These are phyloP conservation scores for Stercorarius parasiticus DNA, from an alignment of 2,113 vertebrate genomes.

Conservation along the genomic window DNA sequence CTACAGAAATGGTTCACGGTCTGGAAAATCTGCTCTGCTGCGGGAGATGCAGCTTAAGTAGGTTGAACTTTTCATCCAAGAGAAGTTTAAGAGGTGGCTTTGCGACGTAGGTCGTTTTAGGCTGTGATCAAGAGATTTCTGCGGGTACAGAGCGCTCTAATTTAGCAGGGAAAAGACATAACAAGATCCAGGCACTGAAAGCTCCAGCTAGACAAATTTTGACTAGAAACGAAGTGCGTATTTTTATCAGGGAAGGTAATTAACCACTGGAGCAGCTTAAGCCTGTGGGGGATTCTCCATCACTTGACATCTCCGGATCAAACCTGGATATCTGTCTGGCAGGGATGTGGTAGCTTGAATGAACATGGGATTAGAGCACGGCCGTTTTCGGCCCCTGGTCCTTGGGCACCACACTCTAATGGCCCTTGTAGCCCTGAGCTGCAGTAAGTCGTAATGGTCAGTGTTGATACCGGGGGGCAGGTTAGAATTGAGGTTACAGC, in stretches of 20 bases:
- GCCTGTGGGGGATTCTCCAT: conserved; percentile 22
- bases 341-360: background rate
- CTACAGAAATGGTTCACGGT: background rate
- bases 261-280: background rate
- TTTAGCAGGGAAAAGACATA: background rate
- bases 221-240: background rate
- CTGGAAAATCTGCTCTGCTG: background rate
- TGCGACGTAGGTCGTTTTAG: background rate
- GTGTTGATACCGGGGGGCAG: background rate
- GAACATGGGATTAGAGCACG: rapidly evolving
- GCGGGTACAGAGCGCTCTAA: background rate
- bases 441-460: rapidly evolving
- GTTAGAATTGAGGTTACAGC: background rate
- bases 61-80: conserved; percentile 49
- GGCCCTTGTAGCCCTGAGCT: background rate
- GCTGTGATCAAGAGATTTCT: conserved; percentile 39
- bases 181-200: conserved; percentile 1
- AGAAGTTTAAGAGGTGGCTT: conserved; percentile 32
- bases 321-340: background rate
- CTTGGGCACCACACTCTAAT: background rate
- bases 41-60: background rate
- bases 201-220: background rate
- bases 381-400: rapidly evolving
- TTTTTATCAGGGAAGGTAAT: conserved; percentile 41
- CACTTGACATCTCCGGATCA: conserved; percentile 4